These are phyloP conservation scores for Tachina lurida DNA, from an alignment of 2,888 invertebrate genomes.

Conservation along the genomic window DNA sequence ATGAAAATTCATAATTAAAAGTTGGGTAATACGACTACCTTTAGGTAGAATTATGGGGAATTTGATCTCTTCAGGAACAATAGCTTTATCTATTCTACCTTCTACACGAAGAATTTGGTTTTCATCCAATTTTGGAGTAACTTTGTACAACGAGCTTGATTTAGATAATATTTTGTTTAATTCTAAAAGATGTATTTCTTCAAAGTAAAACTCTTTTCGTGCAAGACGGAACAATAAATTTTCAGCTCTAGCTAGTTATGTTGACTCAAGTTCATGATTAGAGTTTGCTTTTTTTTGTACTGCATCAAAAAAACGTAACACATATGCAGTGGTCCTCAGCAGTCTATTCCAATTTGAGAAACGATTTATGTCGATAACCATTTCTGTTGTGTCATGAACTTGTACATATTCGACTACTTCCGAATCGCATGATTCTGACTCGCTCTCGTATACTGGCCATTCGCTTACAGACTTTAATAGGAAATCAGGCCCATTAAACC, in stretches of 20 bases:
- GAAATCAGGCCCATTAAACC: too few species aligned
- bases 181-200: conserved; percentile 39
- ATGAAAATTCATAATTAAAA: conserved; percentile 33
- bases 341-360: background rate
- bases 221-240: background rate
- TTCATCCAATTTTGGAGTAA: conserved; percentile 54
- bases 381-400: conserved; percentile 26
- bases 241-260: background rate
- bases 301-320: too few species aligned
- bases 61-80: too few species aligned
- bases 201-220: conserved; percentile 19
- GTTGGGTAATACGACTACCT: too few species aligned
- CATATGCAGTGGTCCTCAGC: too few species aligned
- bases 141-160: conserved; percentile 38
- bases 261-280: background rate
- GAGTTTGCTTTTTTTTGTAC: background rate
- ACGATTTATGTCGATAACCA: background rate
- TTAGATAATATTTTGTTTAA: conserved; percentile 8
- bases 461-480: conserved; percentile 31
- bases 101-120: conserved; percentile 38
- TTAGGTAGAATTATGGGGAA: too few species aligned
- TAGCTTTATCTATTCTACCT: conserved; percentile 8
- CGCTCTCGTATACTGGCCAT: conserved; percentile 32
- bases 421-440: conserved; percentile 9
- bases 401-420: conserved; percentile 13